Percentiles rank a stretch among this genome's conserved stretches.
These are phyloP conservation scores for Salminus brasiliensis DNA, from an alignment of 2,113 vertebrate genomes.

Conservation along the genomic window DNA sequence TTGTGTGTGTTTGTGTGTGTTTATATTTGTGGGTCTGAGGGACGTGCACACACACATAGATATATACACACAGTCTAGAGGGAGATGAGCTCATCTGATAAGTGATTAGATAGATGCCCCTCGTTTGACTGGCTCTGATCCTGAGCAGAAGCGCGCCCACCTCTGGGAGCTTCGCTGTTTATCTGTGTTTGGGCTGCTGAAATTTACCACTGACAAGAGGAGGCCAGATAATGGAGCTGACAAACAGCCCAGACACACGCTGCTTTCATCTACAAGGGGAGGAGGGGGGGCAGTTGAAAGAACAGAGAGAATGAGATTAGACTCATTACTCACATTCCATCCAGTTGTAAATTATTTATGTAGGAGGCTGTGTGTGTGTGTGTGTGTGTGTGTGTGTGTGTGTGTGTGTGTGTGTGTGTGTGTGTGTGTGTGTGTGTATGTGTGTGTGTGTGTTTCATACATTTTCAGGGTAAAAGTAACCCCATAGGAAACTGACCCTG, in stretches of 20 bases:
- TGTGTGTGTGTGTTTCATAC: neutral
- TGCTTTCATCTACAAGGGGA: conserved; percentile 67
- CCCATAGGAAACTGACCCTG: too few species aligned
- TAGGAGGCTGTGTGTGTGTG: conserved; percentile 6
- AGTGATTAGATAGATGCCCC: conserved; percentile 73
- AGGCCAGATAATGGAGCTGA: conserved; percentile 67
- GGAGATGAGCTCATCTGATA: conserved; percentile 71
- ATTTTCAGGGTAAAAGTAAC: neutral
- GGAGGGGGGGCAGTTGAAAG: conserved; percentile 65
- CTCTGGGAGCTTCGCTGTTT: conserved; percentile 68
- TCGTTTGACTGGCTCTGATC: conserved; percentile 70
- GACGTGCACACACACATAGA: neutral
- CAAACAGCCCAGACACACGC: conserved; percentile 65
- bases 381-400: too few species aligned
- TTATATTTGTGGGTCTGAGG: neutral
- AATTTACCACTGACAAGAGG: conserved; percentile 69
- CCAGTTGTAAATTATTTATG: conserved; percentile 72
- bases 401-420: neutral
- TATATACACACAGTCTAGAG: conserved; percentile 44
- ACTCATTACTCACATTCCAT: conserved; percentile 69
- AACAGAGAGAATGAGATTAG: conserved; percentile 68
- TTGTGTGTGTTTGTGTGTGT: neutral
- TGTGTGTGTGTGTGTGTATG: too few species aligned
- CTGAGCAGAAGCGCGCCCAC: conserved; percentile 67
- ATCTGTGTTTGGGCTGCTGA: conserved; percentile 71